Evolutionary conservation across 2,797 vertebrate species (phyloP), one percentile per base, ranked within the genome.

Genomic region (Prunella strophiata): DNA sequence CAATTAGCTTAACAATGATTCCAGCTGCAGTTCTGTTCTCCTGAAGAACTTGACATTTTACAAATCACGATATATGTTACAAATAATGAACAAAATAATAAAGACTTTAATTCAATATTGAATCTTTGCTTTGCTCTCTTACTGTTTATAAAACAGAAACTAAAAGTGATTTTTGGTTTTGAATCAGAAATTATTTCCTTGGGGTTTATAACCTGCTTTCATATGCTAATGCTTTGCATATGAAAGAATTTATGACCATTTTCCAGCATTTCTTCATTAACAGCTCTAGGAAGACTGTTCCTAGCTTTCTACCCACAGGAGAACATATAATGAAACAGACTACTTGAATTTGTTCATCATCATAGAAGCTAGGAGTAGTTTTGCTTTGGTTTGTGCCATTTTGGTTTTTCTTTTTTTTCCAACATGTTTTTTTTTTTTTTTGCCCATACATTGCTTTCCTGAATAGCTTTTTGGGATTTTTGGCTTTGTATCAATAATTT

Each of bases 341-440:
- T 54, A 7, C 23, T 54, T 63, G 34, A 85, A 51, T 68, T 71
- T 75, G 4, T 38, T 55, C 18, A 57, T 45, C 26, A 66, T 32
- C 36, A 74, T 1, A 71, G 16, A 63, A 32, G n/a, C 13, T 23
- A 26, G 8, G 1, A 23, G 8, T 45, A 29, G 29, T 50, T 62
- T 65, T 59, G 7, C 7, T 52, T 58, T 71, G 4, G 7, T 55
- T 88, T 47, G 11, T 16, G 8, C 16, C 1, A 4, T 61, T 59
- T 75, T 7, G 0, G 0, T 3, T 48, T 38, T 65, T 57, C n/a
- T 13, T 10, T 16, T 48, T 50, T 25, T 2, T 1, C 7, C 6
- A 81, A 5, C 8, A 7, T 12, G 34, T 34, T 34, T 34, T 34
- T 34, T 34, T 34, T 34, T 34, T 75, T 82, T 80, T 54, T 61